phyloP scores from a whole-genome alignment of 2,797 vertebrate species.

The Propithecus perrieri region DNA sequence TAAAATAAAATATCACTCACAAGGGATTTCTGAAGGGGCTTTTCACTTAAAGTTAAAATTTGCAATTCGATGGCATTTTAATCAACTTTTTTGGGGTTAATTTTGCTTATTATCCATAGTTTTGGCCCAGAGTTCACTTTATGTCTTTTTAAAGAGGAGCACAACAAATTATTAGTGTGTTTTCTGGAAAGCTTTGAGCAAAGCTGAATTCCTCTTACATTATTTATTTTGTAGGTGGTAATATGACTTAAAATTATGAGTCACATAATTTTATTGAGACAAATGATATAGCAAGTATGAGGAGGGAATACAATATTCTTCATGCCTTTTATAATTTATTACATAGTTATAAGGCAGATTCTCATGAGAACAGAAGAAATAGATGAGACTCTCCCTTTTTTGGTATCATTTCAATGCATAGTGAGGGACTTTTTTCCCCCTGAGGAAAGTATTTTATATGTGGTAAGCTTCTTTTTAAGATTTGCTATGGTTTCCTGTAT shows the following conservation, averaged over 20 bases:
- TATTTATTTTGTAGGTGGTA: not conserved
- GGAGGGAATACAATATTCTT: constrained; percentile 17
- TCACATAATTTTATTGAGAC: constrained; percentile 30
- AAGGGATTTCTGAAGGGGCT: not conserved
- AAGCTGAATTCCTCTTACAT: not conserved
- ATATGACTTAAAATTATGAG: not conserved
- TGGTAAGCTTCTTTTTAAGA: not conserved
- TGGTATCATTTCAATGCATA: not conserved
- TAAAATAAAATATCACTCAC: not conserved
- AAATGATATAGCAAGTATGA: not conserved
- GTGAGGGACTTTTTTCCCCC: not conserved
- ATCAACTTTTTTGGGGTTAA: not conserved
- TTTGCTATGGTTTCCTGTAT: not conserved
- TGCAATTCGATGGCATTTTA: not conserved
- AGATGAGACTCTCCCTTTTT: not conserved
- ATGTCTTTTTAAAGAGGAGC: not conserved
- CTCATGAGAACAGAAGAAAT: not conserved
- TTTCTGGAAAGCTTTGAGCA: not conserved
- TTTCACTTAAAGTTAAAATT: not conserved
- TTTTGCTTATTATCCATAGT: not conserved
- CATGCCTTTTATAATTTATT: constrained; percentile 26
- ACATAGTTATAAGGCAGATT: not conserved
- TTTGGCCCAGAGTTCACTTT: not conserved
- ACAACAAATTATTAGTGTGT: not conserved
- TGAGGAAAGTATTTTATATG: not conserved